Base-by-base conservation (phyloP, 1,140 invertebrate genomes). In the Chionoecetes opilio region DNA sequence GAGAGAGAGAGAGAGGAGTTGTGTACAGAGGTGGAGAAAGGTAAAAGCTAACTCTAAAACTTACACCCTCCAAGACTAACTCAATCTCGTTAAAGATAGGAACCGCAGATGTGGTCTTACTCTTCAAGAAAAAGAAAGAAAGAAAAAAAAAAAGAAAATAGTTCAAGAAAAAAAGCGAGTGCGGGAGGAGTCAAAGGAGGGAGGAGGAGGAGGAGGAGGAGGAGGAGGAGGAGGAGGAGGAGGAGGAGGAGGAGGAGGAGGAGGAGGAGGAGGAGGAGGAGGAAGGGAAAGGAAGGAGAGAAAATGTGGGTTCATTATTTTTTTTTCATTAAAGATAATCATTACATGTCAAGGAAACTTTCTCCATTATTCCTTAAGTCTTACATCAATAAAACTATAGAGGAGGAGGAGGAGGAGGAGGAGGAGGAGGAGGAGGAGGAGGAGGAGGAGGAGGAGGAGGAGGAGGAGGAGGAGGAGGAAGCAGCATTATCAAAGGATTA, bases 201-300 rank as follows among this genome's bases (percentile, higher is more conserved):
- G 82, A 84, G 82, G 31, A 32, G n/a, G 82, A 84, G 26, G n/a
- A n/a, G 29, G 46, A 14, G 29, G 32, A 21, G 3, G 11, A n/a
- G 35, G 84, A 29, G 8, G 29, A 34, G 29, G 29, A 11, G 26
- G 29, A 31, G 84, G 82, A 35, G 84, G 9, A 34, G 29, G 2
- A 86, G 5, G 31, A 63, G 29, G 29, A 85, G 29, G 84, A 85
- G 29, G 84, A 85, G 84, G 84, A 85, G 84, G 84, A 85, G 84
- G 84, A 85, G 29, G 84, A 85, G 84, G 84, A 85, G 84, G 29
- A 85, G 84, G 84, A 85, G 84, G 84, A 85, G 84, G 84, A 85
- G 84, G 84, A 85, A 31, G 84, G 32, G 84, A 31, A 85, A 31
- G 84, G 26, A 63, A 63, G 6, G 53, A 26, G 2, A n/a, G 63